Conservation (phyloP, 2,797 vertebrate species). For the Coregonus suidteri region DNA sequence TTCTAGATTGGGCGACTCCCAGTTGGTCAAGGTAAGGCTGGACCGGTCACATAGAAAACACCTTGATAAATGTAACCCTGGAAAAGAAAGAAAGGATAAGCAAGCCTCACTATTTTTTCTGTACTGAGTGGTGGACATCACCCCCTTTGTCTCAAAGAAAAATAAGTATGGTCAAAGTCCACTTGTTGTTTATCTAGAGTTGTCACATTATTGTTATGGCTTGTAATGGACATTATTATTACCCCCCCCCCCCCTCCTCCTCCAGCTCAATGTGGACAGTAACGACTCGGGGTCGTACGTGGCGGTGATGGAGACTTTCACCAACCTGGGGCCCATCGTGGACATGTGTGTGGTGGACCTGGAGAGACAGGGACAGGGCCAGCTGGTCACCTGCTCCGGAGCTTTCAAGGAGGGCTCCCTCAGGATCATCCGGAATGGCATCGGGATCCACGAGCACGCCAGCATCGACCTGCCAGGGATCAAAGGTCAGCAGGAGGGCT, state of each 20-base stretch:
- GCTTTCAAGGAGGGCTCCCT: slow-evolving; percentile 98
- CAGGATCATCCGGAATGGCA: slow-evolving; percentile 96
- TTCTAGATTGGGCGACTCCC: slow-evolving; percentile 95
- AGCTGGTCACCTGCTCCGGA: slow-evolving; percentile 98
- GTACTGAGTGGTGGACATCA: neutral
- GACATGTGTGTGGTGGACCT: slow-evolving; percentile 99
- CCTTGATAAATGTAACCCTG: no score
- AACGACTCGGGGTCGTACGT: slow-evolving; percentile 98
- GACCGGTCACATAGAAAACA: no score
- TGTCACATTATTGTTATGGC: neutral
- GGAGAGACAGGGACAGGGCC: slow-evolving; percentile 94
- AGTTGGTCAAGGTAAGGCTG: slow-evolving; percentile 89
- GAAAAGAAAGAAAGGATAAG: neutral
- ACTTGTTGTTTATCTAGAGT: neutral
- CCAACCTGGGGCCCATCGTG: slow-evolving; percentile 96
- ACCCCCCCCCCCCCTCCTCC: neutral
- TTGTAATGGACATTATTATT: neutral
- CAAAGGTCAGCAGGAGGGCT: slow-evolving; percentile 77
- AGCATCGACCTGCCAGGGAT: slow-evolving; percentile 98
- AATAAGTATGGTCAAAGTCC: neutral
- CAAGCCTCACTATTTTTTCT: neutral
- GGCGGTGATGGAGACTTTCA: slow-evolving; percentile 98
- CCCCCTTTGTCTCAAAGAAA: neutral
- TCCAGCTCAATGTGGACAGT: slow-evolving; percentile 94
- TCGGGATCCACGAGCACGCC: slow-evolving; percentile 97